These are phyloP conservation scores for Sericinus montela DNA, from an alignment of 2,888 invertebrate species.

Conservation along the genomic window DNA sequence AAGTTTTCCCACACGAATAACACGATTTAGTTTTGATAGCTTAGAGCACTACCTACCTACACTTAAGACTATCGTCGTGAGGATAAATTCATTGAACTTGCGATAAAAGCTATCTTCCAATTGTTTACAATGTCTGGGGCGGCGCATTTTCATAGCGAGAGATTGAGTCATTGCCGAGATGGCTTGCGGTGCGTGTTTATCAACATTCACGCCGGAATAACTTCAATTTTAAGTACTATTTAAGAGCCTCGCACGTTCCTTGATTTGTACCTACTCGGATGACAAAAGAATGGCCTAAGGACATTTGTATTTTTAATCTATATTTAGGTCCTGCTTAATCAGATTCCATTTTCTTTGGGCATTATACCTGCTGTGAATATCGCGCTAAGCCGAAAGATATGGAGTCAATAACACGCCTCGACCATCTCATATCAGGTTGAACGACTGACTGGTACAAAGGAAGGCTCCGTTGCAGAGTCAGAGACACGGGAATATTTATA, in stretches of 20 bases:
- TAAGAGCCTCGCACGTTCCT: not conserved
- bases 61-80: too few relatives aligned
- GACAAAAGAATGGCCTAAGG: too few relatives aligned
- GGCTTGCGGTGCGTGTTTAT: conserved; percentile 2
- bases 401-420: not conserved
- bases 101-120: not conserved
- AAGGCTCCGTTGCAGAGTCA: too few relatives aligned
- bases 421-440: not conserved
- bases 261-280: not conserved
- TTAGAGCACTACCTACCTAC: too few relatives aligned
- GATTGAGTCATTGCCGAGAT: conserved; percentile 9
- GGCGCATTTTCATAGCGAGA: conserved; percentile 9
- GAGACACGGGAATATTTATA: too few relatives aligned
- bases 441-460: too few relatives aligned
- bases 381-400: not conserved
- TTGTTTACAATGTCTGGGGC: conserved; percentile 2
- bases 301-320: too few relatives aligned
- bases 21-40: too few relatives aligned
- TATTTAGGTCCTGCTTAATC: too few relatives aligned
- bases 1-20: too few relatives aligned
- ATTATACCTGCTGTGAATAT: too few relatives aligned
- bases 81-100: conserved; percentile 4
- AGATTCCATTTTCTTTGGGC: too few relatives aligned
- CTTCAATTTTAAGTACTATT: conserved; percentile 5
- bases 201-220: conserved; percentile 9